Conservation (phyloP, 1,140 invertebrate species). For the Drosophila bocqueti region DNA sequence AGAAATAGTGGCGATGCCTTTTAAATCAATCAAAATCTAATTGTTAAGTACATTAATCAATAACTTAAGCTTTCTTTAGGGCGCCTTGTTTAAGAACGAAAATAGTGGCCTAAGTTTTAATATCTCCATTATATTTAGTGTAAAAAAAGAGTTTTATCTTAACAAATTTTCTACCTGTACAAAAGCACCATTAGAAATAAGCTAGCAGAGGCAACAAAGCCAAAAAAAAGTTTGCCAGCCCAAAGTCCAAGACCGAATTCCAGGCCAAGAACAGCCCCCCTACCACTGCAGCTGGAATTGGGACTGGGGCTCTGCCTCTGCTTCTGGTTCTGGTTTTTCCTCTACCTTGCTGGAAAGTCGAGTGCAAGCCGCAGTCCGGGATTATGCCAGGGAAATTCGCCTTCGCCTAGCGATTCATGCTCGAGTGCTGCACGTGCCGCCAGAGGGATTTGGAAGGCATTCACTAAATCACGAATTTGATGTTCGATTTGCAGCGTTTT, state of each 20-base stretch:
- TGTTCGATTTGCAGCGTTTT: conserved; percentile 54
- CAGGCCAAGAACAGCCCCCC: conserved; percentile 41
- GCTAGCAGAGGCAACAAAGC: conserved; percentile 26
- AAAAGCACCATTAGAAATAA: conserved; percentile 13
- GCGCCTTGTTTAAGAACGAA: too few relatives aligned
- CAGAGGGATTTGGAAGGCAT: conserved; percentile 51
- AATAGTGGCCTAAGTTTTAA: too few relatives aligned
- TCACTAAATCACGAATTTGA: conserved; percentile 71
- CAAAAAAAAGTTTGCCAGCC: conserved; percentile 30
- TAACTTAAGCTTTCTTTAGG: too few relatives aligned
- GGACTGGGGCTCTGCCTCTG: background rate
- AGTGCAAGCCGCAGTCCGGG: conserved; percentile 31
- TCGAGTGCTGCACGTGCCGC: conserved; percentile 38
- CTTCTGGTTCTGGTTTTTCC: conserved; percentile 9
- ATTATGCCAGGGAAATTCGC: conserved; percentile 27
- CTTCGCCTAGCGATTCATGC: conserved; percentile 14
- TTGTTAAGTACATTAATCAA: too few relatives aligned
- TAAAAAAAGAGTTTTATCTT: background rate
- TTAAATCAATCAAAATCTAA: too few relatives aligned
- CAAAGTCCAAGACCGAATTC: conserved; percentile 47
- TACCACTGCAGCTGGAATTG: conserved; percentile 13
- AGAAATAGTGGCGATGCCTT: background rate
- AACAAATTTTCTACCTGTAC: conserved; percentile 8
- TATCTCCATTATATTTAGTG: too few relatives aligned
- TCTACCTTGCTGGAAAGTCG: conserved; percentile 13